A percentile compares a stretch with the other conserved stretches of the same genome.
Conservation (phyloP, 2,888 invertebrate genomes). For the Kryphioiulus occultus region DNA sequence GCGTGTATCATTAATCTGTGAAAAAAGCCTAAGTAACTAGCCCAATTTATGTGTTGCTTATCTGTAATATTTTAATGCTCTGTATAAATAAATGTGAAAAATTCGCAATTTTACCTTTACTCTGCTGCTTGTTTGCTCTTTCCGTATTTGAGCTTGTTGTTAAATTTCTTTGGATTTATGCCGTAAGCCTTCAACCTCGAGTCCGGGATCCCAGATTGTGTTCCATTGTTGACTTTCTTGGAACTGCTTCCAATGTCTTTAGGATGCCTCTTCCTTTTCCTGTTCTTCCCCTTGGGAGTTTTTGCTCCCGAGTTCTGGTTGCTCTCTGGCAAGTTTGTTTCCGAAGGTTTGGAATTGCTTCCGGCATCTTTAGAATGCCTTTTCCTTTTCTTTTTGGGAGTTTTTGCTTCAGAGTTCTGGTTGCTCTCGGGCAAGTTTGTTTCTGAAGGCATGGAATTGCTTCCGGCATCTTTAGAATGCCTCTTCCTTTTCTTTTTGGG, state of each 20-base stretch:
- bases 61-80: too few relatives aligned
- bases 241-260: slow-evolving; percentile 42
- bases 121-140: neutral
- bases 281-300: slow-evolving; percentile 3
- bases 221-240: slow-evolving; percentile 43
- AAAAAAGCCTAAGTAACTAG: too few relatives aligned
- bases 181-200: slow-evolving; percentile 89
- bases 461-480: neutral
- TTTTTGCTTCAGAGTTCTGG: neutral
- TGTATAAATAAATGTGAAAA: neutral
- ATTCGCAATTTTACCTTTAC: neutral
- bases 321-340: neutral
- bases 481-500: neutral
- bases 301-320: neutral
- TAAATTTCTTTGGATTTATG: slow-evolving; percentile 87
- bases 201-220: slow-evolving; percentile 69
- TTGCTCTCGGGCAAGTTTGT: neutral
- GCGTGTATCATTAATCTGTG: too few relatives aligned
- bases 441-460: neutral
- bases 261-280: slow-evolving; percentile 39
- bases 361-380: too few relatives aligned
- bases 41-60: too few relatives aligned
- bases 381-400: neutral
- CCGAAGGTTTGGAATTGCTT: too few relatives aligned
- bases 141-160: slow-evolving; percentile 67